Evolutionary conservation across 2,797 vertebrate species (phyloP).

Genomic region (Chaetophractus vellerosus): DNA sequence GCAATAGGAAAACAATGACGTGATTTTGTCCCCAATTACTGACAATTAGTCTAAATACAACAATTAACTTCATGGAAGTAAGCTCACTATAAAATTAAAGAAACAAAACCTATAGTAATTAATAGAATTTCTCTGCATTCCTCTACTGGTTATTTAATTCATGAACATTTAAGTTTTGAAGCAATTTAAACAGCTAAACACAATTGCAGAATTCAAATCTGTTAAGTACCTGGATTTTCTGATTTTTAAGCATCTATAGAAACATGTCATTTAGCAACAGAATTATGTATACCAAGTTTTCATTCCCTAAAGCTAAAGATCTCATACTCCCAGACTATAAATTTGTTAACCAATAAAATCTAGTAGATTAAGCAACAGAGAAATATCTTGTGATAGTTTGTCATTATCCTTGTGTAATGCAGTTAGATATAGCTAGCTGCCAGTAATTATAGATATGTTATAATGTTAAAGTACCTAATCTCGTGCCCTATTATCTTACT

Average conservation of each 20-base stretch:
- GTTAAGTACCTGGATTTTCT: slow-evolving; percentile 62
- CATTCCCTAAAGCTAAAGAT: slow-evolving; percentile 8
- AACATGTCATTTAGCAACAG: not conserved
- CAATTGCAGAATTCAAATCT: slow-evolving; percentile 77
- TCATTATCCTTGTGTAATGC: not conserved
- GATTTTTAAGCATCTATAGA: not conserved
- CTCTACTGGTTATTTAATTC: slow-evolving; percentile 81
- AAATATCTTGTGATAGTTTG: not conserved
- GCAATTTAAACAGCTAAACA: slow-evolving; percentile 35
- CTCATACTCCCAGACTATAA: not conserved
- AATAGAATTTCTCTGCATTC: slow-evolving; percentile 81
- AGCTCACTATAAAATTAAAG: slow-evolving; percentile 87
- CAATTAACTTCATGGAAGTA: slow-evolving; percentile 90
- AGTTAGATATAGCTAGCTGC: not conserved
- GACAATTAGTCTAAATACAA: slow-evolving; percentile 89
- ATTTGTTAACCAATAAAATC: slow-evolving; percentile 21
- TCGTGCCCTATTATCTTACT: not conserved
- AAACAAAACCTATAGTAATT: slow-evolving; percentile 86
- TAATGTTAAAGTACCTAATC: not conserved
- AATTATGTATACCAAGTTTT: not conserved
- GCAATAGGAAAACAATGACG: slow-evolving; percentile 91
- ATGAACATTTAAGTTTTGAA: slow-evolving; percentile 75
- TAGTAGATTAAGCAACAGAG: not conserved
- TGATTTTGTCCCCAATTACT: slow-evolving; percentile 91
- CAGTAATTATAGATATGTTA: not conserved